These are phyloP conservation scores for Diabrotica balteata DNA, from an alignment of 2,888 invertebrate species.

Conservation along the genomic window DNA sequence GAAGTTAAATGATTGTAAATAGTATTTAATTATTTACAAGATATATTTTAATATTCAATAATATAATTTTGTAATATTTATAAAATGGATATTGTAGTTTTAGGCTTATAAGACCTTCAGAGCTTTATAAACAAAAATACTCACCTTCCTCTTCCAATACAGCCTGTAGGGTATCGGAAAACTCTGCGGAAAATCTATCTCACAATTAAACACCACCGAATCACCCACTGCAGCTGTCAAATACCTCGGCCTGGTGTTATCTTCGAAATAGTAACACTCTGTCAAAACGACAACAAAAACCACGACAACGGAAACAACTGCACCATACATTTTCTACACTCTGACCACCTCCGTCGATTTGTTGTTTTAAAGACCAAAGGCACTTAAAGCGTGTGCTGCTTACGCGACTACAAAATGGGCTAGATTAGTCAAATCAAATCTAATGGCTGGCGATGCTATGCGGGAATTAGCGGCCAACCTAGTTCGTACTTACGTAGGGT, in stretches of 20 bases:
- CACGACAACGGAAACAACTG: constrained; percentile 30
- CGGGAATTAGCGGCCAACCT: constrained; percentile 30
- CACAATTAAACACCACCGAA: constrained; percentile 81
- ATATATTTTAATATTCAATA: too few species aligned
- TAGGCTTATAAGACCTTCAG: too few species aligned
- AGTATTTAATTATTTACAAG: too few species aligned
- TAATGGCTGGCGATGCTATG: constrained; percentile 32
- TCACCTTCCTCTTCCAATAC: constrained; percentile 90
- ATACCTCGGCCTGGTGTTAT: constrained; percentile 53
- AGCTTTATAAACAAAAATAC: constrained; percentile 45
- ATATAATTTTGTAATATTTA: too few species aligned
- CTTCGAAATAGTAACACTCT: constrained; percentile 50
- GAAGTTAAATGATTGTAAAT: too few species aligned
- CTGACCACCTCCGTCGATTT: too few species aligned
- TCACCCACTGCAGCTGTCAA: constrained; percentile 77
- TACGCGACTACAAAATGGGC: constrained; percentile 38
- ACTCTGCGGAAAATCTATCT: constrained; percentile 87
- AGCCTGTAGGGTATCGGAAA: constrained; percentile 85
- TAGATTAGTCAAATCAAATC: constrained; percentile 38
- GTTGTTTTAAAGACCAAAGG: too few species aligned
- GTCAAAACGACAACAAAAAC: constrained; percentile 20
- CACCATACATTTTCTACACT: constrained; percentile 32
- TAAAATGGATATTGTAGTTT: too few species aligned
- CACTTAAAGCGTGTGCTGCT: constrained; percentile 23
- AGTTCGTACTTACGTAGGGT: constrained; percentile 27